Percentiles rank a stretch among this genome's conserved stretches.
Evolutionary conservation across 2,797 vertebrate genomes (phyloP).

Genomic region (Pseudochirops cupreus): DNA sequence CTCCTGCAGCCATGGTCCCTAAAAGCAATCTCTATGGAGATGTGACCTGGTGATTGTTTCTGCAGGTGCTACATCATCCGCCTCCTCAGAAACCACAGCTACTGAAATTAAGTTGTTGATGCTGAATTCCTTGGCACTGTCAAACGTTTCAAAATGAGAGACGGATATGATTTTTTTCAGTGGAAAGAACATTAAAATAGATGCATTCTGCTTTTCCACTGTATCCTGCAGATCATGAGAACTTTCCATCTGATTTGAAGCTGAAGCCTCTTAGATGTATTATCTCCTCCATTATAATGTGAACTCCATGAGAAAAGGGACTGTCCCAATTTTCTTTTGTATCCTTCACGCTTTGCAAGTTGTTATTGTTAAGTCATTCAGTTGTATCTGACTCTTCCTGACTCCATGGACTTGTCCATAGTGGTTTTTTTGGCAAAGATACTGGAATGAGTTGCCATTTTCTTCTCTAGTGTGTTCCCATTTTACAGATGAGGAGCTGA

Average conservation of each 20-base stretch:
- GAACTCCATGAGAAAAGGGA: not conserved
- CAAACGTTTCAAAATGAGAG: not conserved
- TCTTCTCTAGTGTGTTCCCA: not conserved
- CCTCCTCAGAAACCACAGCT: not conserved
- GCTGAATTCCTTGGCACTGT: not conserved
- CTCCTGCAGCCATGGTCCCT: not conserved
- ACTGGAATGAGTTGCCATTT: not conserved
- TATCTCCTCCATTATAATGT: not conserved
- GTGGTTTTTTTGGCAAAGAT: not conserved
- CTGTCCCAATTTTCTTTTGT: not conserved
- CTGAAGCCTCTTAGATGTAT: not conserved
- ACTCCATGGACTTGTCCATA: not conserved
- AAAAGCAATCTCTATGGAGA: not conserved
- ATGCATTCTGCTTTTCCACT: not conserved
- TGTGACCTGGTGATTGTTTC: not conserved
- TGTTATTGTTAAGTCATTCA: not conserved
- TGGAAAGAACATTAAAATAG: not conserved
- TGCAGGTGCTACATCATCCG: not conserved
- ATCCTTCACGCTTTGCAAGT: not conserved
- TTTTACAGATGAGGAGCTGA: not conserved
- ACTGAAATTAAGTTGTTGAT: not conserved
- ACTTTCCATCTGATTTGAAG: not conserved
- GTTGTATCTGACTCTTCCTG: not conserved
- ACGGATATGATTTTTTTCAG: not conserved
- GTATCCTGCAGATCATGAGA: not conserved